Evolutionary conservation across 1,140 invertebrate genomes (phyloP).

Genomic region (Pinna nobilis): DNA sequence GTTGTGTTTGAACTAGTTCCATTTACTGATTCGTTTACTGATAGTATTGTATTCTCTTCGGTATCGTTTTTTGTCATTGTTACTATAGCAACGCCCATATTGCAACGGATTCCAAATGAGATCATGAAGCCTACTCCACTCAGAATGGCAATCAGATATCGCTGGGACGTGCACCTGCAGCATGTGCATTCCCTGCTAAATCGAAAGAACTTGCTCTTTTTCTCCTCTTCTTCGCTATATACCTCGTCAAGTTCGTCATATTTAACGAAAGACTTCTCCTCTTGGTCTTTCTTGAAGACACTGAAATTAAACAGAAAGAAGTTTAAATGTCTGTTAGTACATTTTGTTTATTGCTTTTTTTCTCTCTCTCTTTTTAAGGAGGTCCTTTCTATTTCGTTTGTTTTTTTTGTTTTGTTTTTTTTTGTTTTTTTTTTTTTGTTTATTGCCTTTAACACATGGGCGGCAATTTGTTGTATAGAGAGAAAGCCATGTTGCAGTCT

Average conservation of each 20-base stretch:
- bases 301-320: conserved; percentile 65
- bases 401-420: too few species aligned
- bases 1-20: too few species aligned
- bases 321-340: too few species aligned
- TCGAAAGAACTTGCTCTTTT: conserved; percentile 29
- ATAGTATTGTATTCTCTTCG: too few species aligned
- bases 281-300: conserved; percentile 66
- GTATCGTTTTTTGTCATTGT: conserved; percentile 79
- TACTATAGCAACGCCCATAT: conserved; percentile 97
- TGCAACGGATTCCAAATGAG: conserved; percentile 79
- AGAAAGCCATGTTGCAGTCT: too few species aligned
- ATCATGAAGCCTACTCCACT: conserved; percentile 74
- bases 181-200: conserved; percentile 28
- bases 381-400: too few species aligned
- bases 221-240: conserved; percentile 65
- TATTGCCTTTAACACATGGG: too few species aligned
- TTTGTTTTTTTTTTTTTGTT: too few species aligned
- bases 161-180: conserved; percentile 55
- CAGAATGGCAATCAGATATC: conserved; percentile 71
- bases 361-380: too few species aligned
- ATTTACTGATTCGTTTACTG: too few species aligned
- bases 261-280: conserved; percentile 73
- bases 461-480: too few species aligned
- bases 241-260: conserved; percentile 74
- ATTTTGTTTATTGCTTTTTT: too few species aligned